These are phyloP conservation scores for Polyploca ridens DNA, from an alignment of 2,888 invertebrate genomes.

Conservation along the genomic window DNA sequence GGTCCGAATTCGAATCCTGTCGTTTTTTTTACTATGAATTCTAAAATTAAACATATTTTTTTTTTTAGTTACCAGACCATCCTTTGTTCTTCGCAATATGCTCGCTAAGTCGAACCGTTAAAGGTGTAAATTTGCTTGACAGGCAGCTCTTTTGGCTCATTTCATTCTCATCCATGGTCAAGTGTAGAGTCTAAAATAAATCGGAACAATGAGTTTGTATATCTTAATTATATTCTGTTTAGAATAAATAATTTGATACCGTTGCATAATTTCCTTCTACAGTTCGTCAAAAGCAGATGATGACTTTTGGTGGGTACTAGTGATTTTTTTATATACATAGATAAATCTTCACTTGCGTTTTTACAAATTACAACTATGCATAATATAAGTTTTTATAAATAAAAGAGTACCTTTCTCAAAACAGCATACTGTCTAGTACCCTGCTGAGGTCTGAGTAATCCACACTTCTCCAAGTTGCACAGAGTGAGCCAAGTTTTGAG, in stretches of 20 bases:
- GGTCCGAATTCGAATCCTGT: background rate
- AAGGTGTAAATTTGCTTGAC: slow-evolving; percentile 96
- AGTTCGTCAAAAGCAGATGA: too few relatives aligned
- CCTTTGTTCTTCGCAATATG: slow-evolving; percentile 90
- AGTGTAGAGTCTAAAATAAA: slow-evolving; percentile 86
- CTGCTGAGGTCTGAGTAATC: slow-evolving; percentile 90
- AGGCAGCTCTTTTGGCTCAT: slow-evolving; percentile 94
- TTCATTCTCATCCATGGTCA: slow-evolving; percentile 96
- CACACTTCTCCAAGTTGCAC: slow-evolving; percentile 94
- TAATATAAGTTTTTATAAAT: too few relatives aligned
- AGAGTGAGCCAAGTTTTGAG: slow-evolving; percentile 92
- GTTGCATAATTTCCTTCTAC: too few relatives aligned
- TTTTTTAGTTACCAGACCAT: slow-evolving; percentile 84
- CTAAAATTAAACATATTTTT: background rate
- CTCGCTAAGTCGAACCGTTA: slow-evolving; percentile 94
- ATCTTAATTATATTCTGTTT: too few relatives aligned
- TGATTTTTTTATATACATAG: too few relatives aligned
- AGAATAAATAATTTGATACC: slow-evolving; percentile 1
- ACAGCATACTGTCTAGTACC: slow-evolving; percentile 90
- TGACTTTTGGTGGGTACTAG: too few relatives aligned
- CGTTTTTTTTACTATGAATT: background rate
- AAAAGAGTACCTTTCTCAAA: slow-evolving; percentile 86
- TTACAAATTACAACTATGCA: too few relatives aligned
- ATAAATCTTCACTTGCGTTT: background rate
- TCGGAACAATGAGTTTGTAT: background rate